Conservation (phyloP, 2,113 vertebrate genomes). For the Urocolius indicus region DNA sequence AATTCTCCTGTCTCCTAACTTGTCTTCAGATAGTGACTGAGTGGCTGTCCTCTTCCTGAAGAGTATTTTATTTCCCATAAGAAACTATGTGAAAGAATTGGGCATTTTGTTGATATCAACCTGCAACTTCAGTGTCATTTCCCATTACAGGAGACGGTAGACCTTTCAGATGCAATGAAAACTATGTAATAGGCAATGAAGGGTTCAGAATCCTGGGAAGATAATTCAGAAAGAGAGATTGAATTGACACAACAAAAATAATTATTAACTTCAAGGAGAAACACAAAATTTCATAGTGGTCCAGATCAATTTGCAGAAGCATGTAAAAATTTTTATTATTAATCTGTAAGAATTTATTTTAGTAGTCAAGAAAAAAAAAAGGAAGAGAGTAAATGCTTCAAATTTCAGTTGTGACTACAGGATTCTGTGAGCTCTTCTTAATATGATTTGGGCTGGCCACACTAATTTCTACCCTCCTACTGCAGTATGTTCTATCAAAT, state of each 20-base stretch:
- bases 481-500: not conserved
- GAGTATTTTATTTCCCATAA: not conserved
- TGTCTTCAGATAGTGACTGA: not conserved
- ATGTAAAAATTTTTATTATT: not conserved
- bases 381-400: not conserved
- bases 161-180: not conserved
- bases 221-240: not conserved
- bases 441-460: fast-evolving
- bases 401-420: not conserved
- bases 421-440: not conserved
- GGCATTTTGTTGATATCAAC: not conserved
- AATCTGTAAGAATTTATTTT: not conserved
- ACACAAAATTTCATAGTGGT: not conserved
- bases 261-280: not conserved
- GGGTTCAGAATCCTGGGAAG: not conserved
- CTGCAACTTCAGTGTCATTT: not conserved
- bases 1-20: not conserved
- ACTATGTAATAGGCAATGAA: not conserved
- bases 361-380: not conserved
- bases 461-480: not conserved
- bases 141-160: not conserved
- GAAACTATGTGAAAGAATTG: not conserved
- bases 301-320: not conserved
- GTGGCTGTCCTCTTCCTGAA: not conserved
- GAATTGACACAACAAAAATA: not conserved